phyloP scores from a whole-genome alignment of 2,113 vertebrate genomes.

The Candoia aspera region DNA sequence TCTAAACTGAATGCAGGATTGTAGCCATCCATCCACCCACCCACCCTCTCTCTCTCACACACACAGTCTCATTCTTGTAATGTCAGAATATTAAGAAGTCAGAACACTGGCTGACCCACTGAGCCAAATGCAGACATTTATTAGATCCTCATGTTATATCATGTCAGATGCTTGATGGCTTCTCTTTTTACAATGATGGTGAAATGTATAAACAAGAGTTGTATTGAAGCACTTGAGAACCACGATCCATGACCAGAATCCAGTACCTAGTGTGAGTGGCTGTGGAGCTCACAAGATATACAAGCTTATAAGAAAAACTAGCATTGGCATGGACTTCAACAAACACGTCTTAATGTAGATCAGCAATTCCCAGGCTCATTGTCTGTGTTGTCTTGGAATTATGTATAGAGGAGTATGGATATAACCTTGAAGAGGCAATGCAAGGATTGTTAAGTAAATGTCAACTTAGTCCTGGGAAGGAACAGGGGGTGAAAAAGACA shows the following conservation, averaged over 20 bases:
- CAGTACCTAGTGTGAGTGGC: not conserved
- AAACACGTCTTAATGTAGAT: not conserved
- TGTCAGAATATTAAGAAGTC: not conserved
- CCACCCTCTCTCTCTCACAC: accelerated
- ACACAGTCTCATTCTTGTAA: not conserved
- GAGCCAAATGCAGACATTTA: not conserved
- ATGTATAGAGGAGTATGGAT: not conserved
- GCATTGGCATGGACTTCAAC: not conserved
- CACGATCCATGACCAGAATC: not conserved
- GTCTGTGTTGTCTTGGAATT: not conserved
- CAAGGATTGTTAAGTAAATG: not conserved
- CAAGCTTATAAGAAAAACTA: not conserved
- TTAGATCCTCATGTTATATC: not conserved
- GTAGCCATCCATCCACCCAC: no score
- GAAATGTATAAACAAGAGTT: not conserved
- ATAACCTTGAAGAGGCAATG: not conserved
- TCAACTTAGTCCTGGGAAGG: not conserved
- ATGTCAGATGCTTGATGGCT: not conserved
- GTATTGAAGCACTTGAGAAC: not conserved
- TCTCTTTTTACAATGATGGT: not conserved
- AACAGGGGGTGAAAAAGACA: not conserved
- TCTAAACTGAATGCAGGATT: not conserved
- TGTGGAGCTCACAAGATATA: not conserved
- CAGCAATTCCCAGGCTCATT: not conserved
- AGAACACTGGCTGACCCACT: not conserved